Conservation (phyloP, 2,797 vertebrate species). For the Stomatorhinus walkeri region DNA sequence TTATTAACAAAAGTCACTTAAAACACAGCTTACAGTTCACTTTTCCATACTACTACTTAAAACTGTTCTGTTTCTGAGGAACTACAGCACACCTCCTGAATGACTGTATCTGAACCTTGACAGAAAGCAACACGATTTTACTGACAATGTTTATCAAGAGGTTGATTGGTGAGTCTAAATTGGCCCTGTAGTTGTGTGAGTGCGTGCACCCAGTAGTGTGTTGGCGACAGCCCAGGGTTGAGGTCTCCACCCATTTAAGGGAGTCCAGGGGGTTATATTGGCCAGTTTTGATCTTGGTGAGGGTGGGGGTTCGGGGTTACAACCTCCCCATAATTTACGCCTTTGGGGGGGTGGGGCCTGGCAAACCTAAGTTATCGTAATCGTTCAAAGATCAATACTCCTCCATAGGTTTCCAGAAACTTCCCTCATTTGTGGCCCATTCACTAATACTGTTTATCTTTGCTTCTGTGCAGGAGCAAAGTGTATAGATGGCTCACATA, state of each 20-base stretch:
- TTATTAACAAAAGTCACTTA: not conserved
- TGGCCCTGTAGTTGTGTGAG: not conserved
- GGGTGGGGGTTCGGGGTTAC: not conserved
- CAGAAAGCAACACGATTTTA: not conserved
- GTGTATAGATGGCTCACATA: not conserved
- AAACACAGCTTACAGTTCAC: not conserved
- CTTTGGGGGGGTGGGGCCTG: not conserved
- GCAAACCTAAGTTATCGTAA: not conserved
- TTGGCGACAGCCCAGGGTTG: not conserved
- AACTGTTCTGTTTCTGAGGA: not conserved
- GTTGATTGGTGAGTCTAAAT: not conserved
- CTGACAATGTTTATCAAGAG: not conserved
- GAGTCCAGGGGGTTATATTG: not conserved
- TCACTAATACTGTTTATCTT: not conserved
- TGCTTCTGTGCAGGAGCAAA: not conserved
- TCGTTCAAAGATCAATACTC: not conserved
- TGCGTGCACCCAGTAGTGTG: not conserved
- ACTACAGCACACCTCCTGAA: not conserved
- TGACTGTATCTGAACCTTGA: not conserved
- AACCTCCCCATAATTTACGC: not conserved
- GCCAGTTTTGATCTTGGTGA: not conserved
- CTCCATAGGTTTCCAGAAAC: not conserved
- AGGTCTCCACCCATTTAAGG: not conserved
- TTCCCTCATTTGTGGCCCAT: not conserved
- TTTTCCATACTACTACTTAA: not conserved